phyloP scores from a whole-genome alignment of 1,140 invertebrate genomes.

The Wiebesia pumilae region DNA sequence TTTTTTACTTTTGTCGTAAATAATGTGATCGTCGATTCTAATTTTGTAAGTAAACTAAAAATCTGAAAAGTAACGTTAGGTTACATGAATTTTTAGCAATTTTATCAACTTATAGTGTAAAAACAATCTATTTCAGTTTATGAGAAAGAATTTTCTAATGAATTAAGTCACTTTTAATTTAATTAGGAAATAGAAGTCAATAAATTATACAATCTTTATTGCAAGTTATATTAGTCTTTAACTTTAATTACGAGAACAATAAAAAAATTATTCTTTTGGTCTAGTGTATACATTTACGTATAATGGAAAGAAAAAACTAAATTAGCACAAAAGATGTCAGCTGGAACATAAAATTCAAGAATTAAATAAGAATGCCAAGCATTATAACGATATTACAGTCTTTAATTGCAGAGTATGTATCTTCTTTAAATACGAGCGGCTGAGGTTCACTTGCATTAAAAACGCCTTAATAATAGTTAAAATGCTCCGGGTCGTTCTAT shows the following conservation, averaged over 20 bases:
- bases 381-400: neutral
- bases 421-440: neutral
- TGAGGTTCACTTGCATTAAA: neutral
- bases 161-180: too few relatives aligned
- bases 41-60: too few relatives aligned
- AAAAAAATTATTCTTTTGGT: neutral
- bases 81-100: too few relatives aligned
- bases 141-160: too few relatives aligned
- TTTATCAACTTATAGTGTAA: too few relatives aligned
- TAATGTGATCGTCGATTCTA: too few relatives aligned
- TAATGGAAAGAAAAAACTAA: neutral
- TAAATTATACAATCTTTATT: neutral
- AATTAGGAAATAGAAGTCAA: neutral
- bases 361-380: neutral
- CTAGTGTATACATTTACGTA: neutral
- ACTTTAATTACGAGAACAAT: neutral
- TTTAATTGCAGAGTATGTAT: neutral
- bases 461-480: slow-evolving; percentile 33
- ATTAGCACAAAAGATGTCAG: neutral
- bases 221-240: neutral
- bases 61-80: too few relatives aligned
- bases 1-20: too few relatives aligned
- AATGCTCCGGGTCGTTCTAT: neutral
- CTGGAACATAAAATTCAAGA: neutral
- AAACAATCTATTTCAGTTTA: too few relatives aligned